A percentile compares a stretch with the other conserved stretches of the same genome.
Conservation (phyloP, 1,140 invertebrate genomes). For the Ceratina calcarata region DNA sequence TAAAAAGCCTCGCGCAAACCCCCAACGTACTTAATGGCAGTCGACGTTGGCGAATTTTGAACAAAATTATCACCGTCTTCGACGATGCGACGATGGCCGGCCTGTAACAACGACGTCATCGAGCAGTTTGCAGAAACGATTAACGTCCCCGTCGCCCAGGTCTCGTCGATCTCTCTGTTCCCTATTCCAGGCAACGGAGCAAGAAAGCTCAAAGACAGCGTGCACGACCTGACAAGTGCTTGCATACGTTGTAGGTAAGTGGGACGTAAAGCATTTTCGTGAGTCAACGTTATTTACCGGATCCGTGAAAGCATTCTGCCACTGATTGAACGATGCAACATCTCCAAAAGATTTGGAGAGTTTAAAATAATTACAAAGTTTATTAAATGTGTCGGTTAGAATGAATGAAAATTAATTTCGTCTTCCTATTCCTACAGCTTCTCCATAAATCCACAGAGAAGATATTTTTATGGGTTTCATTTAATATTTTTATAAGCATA, state of each 20-base stretch:
- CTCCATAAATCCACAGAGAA: too few species aligned
- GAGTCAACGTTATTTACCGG: background rate
- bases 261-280: background rate
- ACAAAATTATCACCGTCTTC: constrained; percentile 56
- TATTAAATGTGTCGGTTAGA: too few species aligned
- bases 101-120: constrained; percentile 30
- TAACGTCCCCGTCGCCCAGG: constrained; percentile 52
- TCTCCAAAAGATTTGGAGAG: too few species aligned
- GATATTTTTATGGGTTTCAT: too few species aligned
- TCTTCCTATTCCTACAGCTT: too few species aligned
- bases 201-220: background rate
- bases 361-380: too few species aligned
- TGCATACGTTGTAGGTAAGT: background rate
- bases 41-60: constrained; percentile 74
- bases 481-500: too few species aligned
- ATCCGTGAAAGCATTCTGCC: background rate
- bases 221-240: background rate
- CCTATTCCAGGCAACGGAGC: background rate
- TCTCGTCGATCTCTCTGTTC: constrained; percentile 27
- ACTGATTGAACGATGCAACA: too few species aligned
- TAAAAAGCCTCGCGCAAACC: constrained; percentile 59
- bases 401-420: too few species aligned
- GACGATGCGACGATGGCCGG: constrained; percentile 45
- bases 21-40: constrained; percentile 65
- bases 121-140: constrained; percentile 52